Base-by-base conservation (phyloP, 2,888 invertebrate species). In the Lamellibrachia columna region DNA sequence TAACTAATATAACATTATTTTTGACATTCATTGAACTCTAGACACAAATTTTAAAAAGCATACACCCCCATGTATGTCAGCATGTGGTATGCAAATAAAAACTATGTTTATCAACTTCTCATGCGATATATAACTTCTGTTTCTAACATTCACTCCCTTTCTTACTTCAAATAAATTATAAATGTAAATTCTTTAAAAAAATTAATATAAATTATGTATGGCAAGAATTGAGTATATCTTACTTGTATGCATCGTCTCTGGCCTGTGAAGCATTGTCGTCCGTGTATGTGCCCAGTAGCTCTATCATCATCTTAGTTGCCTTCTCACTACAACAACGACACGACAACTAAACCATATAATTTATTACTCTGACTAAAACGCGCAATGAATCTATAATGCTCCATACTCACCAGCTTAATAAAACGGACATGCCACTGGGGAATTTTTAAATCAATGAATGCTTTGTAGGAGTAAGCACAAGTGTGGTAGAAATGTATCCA, bases 261-360 rank as follows among this genome's bases (percentile, higher is more conserved):
- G 99, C 99, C 94, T 98, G 98, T 2, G 98, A 98, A 0, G 99
- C 99, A 97, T 99, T 99, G 95, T 99, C 99, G 93, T 99, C 98
- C 53, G 99, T 99, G 97, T 99, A 99, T 0, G 99, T 99, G 53
- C 98, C 98, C 93, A 99, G 97, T 0, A 99, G 97, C 96, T 99
- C 99, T 94, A 99, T 98, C 99, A 99, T 99, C 4, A 99, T 99
- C 96, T 98, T 98, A 40, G 99, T 98, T 53, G 99, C 99, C 95
- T 98, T 97, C 96, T 99, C 99, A 96, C 98, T 98, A 94, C 53
- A 22, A 75, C 75, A 75, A 11, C 75, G n/a, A 75, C 7, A 22
- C n/a, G 4, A 15, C 75, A 22, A 55, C 75, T 22, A 75, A 75
- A 75, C 75, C n/a, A 22, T 15, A 75, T 75, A 75, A 22, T 75